Conservation (phyloP, 2,888 invertebrate species). For the Drosophila leonis region DNA sequence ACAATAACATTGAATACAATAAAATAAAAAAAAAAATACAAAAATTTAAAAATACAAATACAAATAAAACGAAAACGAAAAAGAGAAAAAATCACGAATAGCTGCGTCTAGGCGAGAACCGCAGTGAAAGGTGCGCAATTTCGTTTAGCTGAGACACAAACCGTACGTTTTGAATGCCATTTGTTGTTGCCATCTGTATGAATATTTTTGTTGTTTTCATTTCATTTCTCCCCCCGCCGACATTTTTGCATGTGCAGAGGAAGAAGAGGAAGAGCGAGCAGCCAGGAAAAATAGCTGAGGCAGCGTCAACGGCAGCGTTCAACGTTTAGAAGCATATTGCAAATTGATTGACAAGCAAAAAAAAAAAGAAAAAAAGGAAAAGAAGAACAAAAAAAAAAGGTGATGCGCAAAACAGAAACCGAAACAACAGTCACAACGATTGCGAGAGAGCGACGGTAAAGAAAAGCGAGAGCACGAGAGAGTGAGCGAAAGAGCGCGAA, state of each 20-base stretch:
- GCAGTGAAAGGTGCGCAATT: constrained; percentile 67
- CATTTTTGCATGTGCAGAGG: constrained; percentile 56
- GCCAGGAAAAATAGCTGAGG: constrained; percentile 43
- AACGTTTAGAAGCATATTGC: constrained; percentile 56
- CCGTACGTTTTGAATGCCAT: constrained; percentile 47
- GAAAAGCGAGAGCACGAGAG: constrained; percentile 12
- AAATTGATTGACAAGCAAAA: constrained; percentile 59
- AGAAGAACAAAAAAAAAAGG: constrained; percentile 1
- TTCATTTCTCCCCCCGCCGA: neutral
- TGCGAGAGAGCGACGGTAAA: constrained; percentile 31
- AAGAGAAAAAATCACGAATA: constrained; percentile 4
- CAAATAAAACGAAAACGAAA: neutral
- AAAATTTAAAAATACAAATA: constrained; percentile 12
- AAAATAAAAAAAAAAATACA: neutral
- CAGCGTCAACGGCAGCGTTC: constrained; percentile 38
- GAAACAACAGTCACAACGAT: constrained; percentile 36
- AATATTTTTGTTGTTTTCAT: constrained; percentile 15
- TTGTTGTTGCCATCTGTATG: constrained; percentile 49
- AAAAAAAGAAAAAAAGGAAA: constrained; percentile 2
- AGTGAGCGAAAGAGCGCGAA: constrained; percentile 19
- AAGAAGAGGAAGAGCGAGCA: constrained; percentile 27
- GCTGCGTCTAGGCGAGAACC: constrained; percentile 17
- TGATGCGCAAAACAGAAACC: constrained; percentile 57
- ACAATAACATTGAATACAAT: constrained; percentile 19
- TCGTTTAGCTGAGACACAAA: constrained; percentile 55